A percentile compares a stretch with the other conserved stretches of the same genome.
Conservation (phyloP, 2,113 vertebrate species). For the Phocoena phocoena region DNA sequence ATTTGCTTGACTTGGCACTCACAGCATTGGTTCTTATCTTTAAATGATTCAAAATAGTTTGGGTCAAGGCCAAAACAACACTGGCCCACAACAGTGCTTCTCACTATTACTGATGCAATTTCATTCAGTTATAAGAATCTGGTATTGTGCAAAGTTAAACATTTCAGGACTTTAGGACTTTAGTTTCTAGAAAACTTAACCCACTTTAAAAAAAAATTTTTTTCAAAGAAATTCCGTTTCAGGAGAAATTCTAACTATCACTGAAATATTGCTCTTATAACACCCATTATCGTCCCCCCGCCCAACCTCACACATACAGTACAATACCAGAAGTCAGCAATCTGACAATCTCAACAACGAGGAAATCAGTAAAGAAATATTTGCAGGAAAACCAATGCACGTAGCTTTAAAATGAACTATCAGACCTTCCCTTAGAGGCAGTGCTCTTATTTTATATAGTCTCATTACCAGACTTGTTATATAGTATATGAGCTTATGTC, state of each 20-base stretch:
- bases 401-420: slow-evolving; percentile 28
- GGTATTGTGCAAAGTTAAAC: slow-evolving; percentile 31
- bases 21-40: not conserved
- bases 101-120: not conserved
- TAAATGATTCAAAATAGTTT: slow-evolving; percentile 35
- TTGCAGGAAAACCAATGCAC: not conserved
- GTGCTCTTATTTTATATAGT: not conserved
- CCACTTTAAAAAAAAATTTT: not conserved
- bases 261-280: not conserved
- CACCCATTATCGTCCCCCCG: not conserved
- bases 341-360: not conserved
- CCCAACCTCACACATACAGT: no score
- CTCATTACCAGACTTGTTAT: not conserved
- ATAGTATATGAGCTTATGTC: not conserved
- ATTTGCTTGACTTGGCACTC: not conserved
- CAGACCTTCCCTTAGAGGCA: not conserved
- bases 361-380: not conserved
- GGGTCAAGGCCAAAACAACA: not conserved
- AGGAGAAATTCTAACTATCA: slow-evolving; percentile 12
- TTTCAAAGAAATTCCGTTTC: not conserved
- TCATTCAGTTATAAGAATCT: slow-evolving; percentile 9
- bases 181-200: slow-evolving; percentile 29
- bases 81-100: not conserved
- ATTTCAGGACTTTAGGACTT: not conserved
- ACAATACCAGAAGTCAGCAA: not conserved